These are phyloP conservation scores for Coracias cyanogaster DNA, from an alignment of 2,797 vertebrate genomes.

Conservation along the genomic window DNA sequence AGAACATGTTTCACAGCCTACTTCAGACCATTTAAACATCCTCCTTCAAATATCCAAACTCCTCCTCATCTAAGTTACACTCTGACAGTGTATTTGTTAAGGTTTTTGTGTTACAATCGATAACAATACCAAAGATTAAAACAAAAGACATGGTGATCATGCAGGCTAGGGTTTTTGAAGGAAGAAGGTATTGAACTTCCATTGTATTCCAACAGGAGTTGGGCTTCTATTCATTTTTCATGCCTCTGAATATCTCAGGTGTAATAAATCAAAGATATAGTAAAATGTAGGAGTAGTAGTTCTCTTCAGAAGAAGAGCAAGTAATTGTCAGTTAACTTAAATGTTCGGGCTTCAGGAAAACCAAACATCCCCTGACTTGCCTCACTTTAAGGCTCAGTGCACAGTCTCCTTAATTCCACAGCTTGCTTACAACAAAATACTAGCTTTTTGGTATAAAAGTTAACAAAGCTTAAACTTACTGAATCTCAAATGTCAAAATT, in stretches of 20 bases:
- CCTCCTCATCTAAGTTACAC: not conserved
- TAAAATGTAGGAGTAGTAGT: not conserved
- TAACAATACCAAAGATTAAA: not conserved
- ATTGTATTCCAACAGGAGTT: not conserved
- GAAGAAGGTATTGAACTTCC: not conserved
- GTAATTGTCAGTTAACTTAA: not conserved
- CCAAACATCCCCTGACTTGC: not conserved
- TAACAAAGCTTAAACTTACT: conserved; percentile 32
- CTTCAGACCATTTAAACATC: not conserved
- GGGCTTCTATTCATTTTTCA: not conserved
- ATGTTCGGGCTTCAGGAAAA: not conserved
- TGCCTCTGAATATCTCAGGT: not conserved
- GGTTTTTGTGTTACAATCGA: not conserved
- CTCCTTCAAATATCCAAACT: not conserved
- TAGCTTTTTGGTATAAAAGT: not conserved
- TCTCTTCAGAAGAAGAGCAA: not conserved
- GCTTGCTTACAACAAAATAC: not conserved
- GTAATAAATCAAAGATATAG: not conserved
- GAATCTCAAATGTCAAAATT: conserved; percentile 43
- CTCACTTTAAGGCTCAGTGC: not conserved
- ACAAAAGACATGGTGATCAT: not conserved
- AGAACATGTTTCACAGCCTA: not conserved
- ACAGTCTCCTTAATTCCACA: not conserved
- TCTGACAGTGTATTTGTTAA: not conserved
- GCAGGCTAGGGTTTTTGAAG: not conserved